Evolutionary conservation across 2,113 vertebrate species (phyloP).

Genomic region (Onychorhynchus coronatus): DNA sequence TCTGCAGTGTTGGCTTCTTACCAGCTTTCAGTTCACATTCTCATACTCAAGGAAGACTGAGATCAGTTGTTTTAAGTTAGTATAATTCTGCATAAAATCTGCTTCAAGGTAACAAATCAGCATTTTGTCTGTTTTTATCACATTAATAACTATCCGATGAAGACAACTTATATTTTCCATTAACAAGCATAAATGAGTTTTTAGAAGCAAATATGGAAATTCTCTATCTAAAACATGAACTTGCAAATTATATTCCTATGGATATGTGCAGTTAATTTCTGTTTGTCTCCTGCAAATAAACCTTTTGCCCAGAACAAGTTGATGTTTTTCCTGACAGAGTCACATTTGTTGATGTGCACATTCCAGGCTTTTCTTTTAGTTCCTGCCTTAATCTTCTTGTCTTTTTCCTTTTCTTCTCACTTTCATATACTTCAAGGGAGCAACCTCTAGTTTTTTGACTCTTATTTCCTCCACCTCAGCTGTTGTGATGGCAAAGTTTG

Average conservation of each 20-base stretch:
- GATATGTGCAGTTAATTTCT: background rate
- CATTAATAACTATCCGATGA: background rate
- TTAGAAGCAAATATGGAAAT: background rate
- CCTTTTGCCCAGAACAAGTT: background rate
- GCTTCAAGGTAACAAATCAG: background rate
- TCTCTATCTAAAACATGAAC: background rate
- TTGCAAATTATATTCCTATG: background rate
- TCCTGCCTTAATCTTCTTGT: background rate
- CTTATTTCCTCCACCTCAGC: background rate
- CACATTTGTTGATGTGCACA: background rate
- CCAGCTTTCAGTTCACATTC: background rate
- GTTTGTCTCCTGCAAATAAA: background rate
- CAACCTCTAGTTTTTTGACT: background rate
- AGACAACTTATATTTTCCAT: background rate
- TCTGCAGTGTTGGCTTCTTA: background rate
- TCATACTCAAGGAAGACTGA: background rate
- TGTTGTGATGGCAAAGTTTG: background rate
- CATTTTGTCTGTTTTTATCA: background rate
- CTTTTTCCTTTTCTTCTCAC: background rate
- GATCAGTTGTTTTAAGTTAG: background rate
- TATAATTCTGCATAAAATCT: background rate
- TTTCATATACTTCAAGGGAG: background rate
- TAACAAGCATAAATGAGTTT: background rate
- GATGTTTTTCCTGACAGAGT: background rate
- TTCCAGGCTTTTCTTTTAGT: background rate